Evolutionary conservation across 2,113 vertebrate genomes (phyloP), one percentile per base, ranked within the genome.

Genomic region (Corythornis cristatus): DNA sequence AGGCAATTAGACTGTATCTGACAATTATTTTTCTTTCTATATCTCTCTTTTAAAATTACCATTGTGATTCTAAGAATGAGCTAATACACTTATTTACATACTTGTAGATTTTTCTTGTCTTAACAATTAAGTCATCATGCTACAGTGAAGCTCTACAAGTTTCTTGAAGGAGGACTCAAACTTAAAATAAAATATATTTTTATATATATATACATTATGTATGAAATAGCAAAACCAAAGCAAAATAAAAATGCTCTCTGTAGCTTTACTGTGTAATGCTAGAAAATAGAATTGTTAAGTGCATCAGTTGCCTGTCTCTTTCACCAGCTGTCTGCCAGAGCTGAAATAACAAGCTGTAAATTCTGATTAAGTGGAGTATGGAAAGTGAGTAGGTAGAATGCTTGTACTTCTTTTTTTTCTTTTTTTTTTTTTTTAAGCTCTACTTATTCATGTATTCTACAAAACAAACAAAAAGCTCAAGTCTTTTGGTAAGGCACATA

Each of bases 51-150:
- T 96, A 89, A 5, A 91, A 43, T 81, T 95, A 28, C 11, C 35
- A 29, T 48, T 81, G 37, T 91, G 66, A 66, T 78, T 80, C 85
- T 90, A 79, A 85, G 77, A 89, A 89, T 79, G 46, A 87, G n/a
- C 66, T 60, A 23, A 23, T 81, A 42, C 4, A 15, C 81, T 81
- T 84, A 43, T 37, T 83, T 92, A 37, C 18, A 20, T 85, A 81
- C 51, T 19, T 84, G 15, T 65, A 50, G 43, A 53, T 71, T 94
- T 93, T 92, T 54, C 84, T 89, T 95, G 62, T 50, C 56, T 45
- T 65, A 57, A 64, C 15, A 78, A 45, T 85, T 74, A 18, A 4
- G 14, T 62, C 22, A 43, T 16, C 18, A 8, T 58, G 22, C 6
- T 71, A 12, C 8, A 46, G 45, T 51, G 50, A 60, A 83, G 37